Evolutionary conservation across 2,113 vertebrate species (phyloP).

Genomic region (Podocnemis expansa): DNA sequence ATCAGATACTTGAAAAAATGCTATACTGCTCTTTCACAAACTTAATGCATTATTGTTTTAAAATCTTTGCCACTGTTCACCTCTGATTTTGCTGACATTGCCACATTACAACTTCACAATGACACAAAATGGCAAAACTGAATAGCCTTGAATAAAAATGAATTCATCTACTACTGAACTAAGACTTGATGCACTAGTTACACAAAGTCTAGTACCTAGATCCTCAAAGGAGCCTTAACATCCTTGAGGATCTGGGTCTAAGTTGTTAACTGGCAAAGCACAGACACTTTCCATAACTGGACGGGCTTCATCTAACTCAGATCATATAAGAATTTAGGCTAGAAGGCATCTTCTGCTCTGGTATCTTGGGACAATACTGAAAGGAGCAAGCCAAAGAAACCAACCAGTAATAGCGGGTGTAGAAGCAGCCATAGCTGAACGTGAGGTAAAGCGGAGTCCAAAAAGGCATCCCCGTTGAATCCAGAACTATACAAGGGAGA

Average conservation of each 20-base stretch:
- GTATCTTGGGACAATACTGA: background rate
- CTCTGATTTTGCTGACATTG: background rate
- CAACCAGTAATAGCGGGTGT: background rate
- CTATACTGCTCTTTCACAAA: background rate
- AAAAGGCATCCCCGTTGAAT: background rate
- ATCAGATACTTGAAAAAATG: background rate
- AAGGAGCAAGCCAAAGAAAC: background rate
- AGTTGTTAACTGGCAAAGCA: background rate
- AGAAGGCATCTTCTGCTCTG: background rate
- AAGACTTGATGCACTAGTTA: background rate
- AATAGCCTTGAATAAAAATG: background rate
- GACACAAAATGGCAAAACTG: background rate
- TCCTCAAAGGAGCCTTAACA: background rate
- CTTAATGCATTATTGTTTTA: background rate
- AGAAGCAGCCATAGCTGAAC: background rate
- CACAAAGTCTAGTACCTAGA: background rate
- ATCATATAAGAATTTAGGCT: background rate
- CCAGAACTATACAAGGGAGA: background rate
- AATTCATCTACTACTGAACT: background rate
- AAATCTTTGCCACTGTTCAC: background rate
- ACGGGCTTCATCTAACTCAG: background rate
- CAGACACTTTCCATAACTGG: background rate
- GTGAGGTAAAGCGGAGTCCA: background rate
- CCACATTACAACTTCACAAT: background rate
- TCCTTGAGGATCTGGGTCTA: background rate